Conservation (phyloP, 2,797 vertebrate genomes). For the Molossus molossus region DNA sequence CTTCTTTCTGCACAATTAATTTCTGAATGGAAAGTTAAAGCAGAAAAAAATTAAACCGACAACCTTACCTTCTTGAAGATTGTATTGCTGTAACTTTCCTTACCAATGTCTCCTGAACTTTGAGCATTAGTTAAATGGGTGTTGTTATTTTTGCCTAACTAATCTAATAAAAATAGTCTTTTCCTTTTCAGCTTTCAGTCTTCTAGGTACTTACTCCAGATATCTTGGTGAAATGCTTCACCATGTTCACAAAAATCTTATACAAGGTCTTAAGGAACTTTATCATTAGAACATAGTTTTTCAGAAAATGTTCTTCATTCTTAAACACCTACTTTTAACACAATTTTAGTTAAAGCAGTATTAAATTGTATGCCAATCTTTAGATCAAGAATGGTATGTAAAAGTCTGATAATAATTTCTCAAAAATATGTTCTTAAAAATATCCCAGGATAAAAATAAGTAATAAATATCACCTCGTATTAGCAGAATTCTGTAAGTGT, state of each 20-base stretch:
- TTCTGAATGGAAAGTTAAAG: slow-evolving; percentile 57
- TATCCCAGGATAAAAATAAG: not conserved
- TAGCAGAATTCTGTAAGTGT: not conserved
- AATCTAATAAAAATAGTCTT: slow-evolving; percentile 10
- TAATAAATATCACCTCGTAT: slow-evolving; percentile 9
- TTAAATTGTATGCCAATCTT: slow-evolving; percentile 1
- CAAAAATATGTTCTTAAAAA: slow-evolving; percentile 34
- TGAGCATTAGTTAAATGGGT: not conserved
- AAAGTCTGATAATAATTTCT: not conserved
- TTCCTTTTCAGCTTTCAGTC: not conserved
- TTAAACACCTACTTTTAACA: slow-evolving; percentile 36
- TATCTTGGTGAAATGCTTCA: not conserved
- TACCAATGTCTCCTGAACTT: not conserved
- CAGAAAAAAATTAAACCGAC: not conserved
- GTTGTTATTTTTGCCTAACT: not conserved
- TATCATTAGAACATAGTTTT: not conserved
- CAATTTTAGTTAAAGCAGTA: not conserved
- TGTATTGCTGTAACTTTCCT: slow-evolving; percentile 16
- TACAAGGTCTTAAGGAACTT: slow-evolving; percentile 26
- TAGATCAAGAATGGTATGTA: slow-evolving; percentile 18
- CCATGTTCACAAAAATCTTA: not conserved
- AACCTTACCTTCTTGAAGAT: not conserved
- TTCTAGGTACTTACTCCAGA: not conserved
- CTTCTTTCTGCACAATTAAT: not conserved
- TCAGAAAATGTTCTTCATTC: slow-evolving; percentile 41